Conservation (phyloP, 2,888 invertebrate species). For the Nomada ruficornis region DNA sequence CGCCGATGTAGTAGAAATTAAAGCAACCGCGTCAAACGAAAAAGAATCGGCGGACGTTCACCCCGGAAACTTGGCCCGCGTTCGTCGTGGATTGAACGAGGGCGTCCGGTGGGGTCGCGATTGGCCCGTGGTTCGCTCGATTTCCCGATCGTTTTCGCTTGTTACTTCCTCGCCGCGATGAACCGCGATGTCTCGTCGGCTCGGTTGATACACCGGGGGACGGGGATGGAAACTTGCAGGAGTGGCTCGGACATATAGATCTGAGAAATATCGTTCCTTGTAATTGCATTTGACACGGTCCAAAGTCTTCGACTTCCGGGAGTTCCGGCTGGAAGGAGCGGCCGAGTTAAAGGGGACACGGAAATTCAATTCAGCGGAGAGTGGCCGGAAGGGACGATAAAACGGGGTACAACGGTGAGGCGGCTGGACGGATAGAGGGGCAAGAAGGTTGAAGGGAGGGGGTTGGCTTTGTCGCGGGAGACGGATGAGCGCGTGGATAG, state of each 20-base stretch:
- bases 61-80: neutral
- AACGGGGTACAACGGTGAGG: neutral
- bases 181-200: no score
- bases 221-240: no score
- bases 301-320: neutral
- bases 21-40: constrained; percentile 27
- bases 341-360: neutral
- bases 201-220: no score
- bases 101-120: neutral
- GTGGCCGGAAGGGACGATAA: neutral
- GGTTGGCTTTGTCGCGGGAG: neutral
- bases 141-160: neutral
- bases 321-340: neutral
- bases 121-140: neutral
- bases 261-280: no score
- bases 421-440: neutral
- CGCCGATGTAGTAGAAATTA: constrained; percentile 1
- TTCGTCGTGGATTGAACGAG: constrained; percentile 1
- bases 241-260: no score
- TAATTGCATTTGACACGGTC: neutral
- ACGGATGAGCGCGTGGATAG: neutral
- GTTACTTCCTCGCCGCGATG: neutral
- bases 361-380: constrained; percentile 1
- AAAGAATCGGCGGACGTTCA: neutral
- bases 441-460: neutral